These are phyloP conservation scores for Orchesellides sinensis DNA, from an alignment of 2,888 invertebrate species.

Conservation along the genomic window DNA sequence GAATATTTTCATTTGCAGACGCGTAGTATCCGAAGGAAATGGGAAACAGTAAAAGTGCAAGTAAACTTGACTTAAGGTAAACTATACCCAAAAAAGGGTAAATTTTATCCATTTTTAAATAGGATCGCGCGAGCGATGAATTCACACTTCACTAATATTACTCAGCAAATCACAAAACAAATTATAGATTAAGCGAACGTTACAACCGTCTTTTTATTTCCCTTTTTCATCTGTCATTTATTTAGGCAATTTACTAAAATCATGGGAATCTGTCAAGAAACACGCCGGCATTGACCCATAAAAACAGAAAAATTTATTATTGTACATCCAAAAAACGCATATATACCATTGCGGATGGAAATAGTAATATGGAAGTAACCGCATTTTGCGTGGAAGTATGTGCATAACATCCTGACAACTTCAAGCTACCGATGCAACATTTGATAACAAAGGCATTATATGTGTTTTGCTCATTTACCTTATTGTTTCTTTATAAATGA, in stretches of 20 bases:
- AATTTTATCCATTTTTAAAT: no score
- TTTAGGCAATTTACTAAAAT: neutral
- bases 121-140: no score
- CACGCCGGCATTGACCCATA: neutral
- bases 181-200: neutral
- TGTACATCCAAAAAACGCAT: neutral
- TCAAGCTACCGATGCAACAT: no score
- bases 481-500: no score
- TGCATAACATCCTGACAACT: conserved; percentile 35
- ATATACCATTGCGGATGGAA: conserved; percentile 40
- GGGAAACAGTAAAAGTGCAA: neutral
- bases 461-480: no score
- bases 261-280: neutral
- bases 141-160: neutral
- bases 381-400: conserved; percentile 34
- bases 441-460: no score
- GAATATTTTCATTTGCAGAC: neutral
- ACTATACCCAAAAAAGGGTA: neutral
- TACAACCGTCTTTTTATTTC: neutral
- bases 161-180: neutral
- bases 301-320: neutral
- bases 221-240: neutral
- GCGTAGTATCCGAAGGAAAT: conserved; percentile 1
- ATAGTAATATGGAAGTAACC: conserved; percentile 34
- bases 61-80: no score